phyloP scores from a whole-genome alignment of 2,797 vertebrate genomes.

The Enteromius fasciolatus region DNA sequence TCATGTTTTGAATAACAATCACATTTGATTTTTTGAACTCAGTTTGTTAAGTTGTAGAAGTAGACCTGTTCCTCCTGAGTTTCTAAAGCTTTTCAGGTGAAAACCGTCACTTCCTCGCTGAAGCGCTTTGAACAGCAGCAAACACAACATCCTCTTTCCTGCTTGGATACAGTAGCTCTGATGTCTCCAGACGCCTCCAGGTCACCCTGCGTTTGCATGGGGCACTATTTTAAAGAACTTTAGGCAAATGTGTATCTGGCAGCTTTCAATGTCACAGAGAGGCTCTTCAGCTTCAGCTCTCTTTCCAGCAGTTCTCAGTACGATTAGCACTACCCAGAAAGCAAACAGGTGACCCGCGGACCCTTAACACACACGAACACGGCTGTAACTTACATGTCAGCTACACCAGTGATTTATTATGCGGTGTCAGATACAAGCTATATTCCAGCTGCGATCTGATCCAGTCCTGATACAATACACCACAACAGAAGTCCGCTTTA shows the following conservation, averaged over 20 bases:
- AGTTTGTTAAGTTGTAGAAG: background rate
- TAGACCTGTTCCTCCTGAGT: background rate
- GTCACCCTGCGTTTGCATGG: background rate
- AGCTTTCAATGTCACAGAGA: background rate
- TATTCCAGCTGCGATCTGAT: constrained; percentile 11
- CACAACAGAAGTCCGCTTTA: background rate
- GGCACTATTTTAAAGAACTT: background rate
- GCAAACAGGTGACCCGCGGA: background rate
- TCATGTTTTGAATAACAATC: background rate
- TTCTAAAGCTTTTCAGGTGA: background rate
- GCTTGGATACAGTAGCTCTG: background rate
- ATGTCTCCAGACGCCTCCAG: background rate
- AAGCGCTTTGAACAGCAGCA: background rate
- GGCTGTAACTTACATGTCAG: background rate
- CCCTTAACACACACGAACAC: background rate
- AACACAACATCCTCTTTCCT: constrained; percentile 5
- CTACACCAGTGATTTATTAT: constrained; percentile 10
- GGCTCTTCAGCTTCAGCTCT: background rate
- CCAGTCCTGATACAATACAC: constrained; percentile 15
- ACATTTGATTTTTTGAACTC: background rate
- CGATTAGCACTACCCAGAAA: background rate
- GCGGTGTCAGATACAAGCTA: background rate
- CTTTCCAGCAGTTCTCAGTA: background rate
- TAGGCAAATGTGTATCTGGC: background rate
- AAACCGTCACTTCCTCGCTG: background rate